phyloP scores from a whole-genome alignment of 2,113 vertebrate genomes.

The Procavia capensis region DNA sequence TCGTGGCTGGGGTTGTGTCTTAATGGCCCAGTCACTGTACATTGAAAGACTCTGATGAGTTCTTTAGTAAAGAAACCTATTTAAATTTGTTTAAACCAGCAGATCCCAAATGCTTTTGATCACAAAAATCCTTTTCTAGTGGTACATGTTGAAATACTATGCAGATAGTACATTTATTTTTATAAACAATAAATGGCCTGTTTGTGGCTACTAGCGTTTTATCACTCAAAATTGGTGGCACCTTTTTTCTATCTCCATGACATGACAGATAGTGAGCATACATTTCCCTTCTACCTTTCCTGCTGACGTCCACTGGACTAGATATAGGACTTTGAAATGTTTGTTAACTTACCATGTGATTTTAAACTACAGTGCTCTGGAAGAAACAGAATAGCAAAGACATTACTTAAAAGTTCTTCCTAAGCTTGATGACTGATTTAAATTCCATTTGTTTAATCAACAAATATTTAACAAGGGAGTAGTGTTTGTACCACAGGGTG shows the following conservation, averaged over 20 bases:
- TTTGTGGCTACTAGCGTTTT: not conserved
- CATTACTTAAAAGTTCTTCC: constrained; percentile 9
- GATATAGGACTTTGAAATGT: not conserved
- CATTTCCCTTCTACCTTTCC: not conserved
- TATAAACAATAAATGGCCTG: not conserved
- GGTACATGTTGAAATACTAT: not conserved
- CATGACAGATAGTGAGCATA: not conserved
- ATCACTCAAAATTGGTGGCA: not conserved
- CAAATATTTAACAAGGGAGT: not conserved
- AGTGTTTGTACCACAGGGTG: not conserved
- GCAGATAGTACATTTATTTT: not conserved
- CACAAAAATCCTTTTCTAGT: not conserved
- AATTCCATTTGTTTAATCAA: not conserved
- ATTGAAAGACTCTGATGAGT: not conserved
- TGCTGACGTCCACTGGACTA: not conserved
- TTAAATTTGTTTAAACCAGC: not conserved
- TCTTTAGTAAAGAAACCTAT: constrained; percentile 25
- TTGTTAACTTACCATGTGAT: not conserved
- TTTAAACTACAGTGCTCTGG: constrained; percentile 12
- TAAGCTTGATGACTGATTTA: constrained; percentile 17
- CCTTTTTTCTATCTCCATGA: not conserved
- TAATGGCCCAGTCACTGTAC: not conserved
- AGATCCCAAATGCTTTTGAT: constrained; percentile 18
- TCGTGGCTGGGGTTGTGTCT: not conserved
- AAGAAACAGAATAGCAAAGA: not conserved